Evolutionary conservation across 1,140 invertebrate genomes (phyloP), one percentile per base, ranked within the genome.

Genomic region (Drosophila persimilis): DNA sequence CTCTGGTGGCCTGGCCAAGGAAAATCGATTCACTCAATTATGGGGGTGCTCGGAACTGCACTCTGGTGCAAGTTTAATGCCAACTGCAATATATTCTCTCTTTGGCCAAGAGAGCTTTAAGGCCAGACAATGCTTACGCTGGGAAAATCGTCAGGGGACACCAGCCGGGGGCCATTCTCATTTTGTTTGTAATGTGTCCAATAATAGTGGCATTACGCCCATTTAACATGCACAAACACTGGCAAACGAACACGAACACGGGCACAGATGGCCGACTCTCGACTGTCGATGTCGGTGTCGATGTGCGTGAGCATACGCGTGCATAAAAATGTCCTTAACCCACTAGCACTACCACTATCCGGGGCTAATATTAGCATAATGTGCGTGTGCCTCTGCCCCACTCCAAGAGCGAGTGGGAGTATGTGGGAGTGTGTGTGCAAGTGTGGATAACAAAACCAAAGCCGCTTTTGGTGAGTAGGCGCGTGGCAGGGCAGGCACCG

Each of bases 151-250:
- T 24, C 24, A 46, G 57, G 47, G 46, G 35, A 55, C 51, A 44
- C n/a, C 26, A 9, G 50, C 45, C 59, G 44, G 50, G 1, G 11
- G 1, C 54, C 75, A 79, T 64, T 86, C 71, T 86, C 81, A 86
- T 81, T 88, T 88, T 88, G 83, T 88, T 88, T 88, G 83, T 76
- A 81, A 88, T 88, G 71, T 77, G 83, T 78, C 83, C 83, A 88
- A 88, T 88, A 88, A 88, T 88, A 86, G 83, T 80, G 75, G 83
- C 78, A 88, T 88, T 88, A 88, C 83, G 83, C 83, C 83, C 80
- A 88, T 88, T 88, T 88, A 86, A 86, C 83, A 86, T 86, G 83
- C 74, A 70, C 66, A 63, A 58, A 80, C 59, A 78, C 75, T 66
- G 35, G 44, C 53, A 72, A 76, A 81, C 67, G 24, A 24, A 26